Percentiles rank a stretch among this genome's conserved stretches.
These are phyloP conservation scores for Acromyrmex heyeri DNA, from an alignment of 1,140 invertebrate genomes.

Conservation along the genomic window DNA sequence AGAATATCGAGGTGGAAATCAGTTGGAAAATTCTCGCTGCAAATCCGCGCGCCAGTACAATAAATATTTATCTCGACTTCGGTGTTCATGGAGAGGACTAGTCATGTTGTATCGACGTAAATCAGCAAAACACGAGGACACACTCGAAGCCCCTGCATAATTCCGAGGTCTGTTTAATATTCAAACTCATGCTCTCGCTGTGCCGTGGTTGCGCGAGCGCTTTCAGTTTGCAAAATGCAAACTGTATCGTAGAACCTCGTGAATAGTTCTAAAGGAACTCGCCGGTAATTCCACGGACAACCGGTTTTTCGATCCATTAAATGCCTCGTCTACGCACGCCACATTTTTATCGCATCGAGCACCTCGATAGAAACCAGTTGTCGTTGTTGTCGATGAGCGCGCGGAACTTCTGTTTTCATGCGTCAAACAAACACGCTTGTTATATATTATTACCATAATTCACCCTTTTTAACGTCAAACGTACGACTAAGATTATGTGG, in stretches of 20 bases:
- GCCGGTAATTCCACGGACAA: constrained; percentile 64
- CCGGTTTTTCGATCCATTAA: constrained; percentile 72
- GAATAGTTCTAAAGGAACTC: constrained; percentile 48
- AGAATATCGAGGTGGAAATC: neutral
- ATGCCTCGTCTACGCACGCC: constrained; percentile 56
- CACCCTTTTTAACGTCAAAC: constrained; percentile 5
- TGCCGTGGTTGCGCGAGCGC: neutral
- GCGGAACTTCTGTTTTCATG: neutral
- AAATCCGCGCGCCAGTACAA: constrained; percentile 12
- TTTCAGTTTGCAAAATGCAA: constrained; percentile 40
- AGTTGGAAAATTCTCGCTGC: constrained; percentile 19
- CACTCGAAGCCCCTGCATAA: constrained; percentile 57
- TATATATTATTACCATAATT: neutral
- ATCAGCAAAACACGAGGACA: constrained; percentile 42
- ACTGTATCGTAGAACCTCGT: constrained; percentile 53
- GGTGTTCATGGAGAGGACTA: neutral
- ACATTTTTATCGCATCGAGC: constrained; percentile 37
- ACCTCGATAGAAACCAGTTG: constrained; percentile 29
- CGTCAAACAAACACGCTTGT: neutral
- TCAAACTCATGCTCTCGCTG: constrained; percentile 37
- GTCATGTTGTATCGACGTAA: constrained; percentile 31
- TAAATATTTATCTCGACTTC: constrained; percentile 41
- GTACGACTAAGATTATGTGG: neutral
- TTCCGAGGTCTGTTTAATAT: constrained; percentile 68
- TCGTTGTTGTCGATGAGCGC: constrained; percentile 1